Evolutionary conservation across 2,113 vertebrate species (phyloP).

Genomic region (Vicugna pacos): DNA sequence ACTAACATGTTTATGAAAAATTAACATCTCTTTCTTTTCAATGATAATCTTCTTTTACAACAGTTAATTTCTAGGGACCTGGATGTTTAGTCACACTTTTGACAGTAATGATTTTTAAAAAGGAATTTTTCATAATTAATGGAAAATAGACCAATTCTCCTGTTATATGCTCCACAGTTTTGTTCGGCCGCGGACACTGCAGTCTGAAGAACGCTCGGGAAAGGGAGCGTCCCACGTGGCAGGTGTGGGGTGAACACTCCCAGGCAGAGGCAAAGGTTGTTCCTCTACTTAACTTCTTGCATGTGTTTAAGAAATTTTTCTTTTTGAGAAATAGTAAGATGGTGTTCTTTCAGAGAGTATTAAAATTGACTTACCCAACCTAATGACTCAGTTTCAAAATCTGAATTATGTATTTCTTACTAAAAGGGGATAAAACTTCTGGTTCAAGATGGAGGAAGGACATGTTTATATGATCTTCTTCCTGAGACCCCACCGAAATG

Average conservation of each 20-base stretch:
- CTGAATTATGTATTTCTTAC: constrained; percentile 23
- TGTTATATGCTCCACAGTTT: background rate
- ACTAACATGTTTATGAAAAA: background rate
- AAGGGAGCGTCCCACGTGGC: background rate
- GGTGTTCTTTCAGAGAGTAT: background rate
- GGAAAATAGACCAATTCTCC: background rate
- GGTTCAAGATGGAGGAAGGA: background rate
- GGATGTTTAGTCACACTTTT: background rate
- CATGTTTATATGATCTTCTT: background rate
- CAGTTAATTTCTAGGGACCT: background rate
- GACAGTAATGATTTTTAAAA: background rate
- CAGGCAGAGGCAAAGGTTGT: background rate
- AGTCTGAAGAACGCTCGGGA: background rate
- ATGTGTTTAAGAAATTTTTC: background rate
- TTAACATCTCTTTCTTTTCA: background rate
- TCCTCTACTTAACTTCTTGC: background rate
- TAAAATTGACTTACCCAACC: background rate
- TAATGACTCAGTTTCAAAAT: background rate
- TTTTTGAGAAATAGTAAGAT: background rate
- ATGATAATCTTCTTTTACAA: background rate
- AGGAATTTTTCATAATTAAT: background rate
- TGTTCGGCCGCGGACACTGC: background rate
- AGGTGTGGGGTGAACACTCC: background rate
- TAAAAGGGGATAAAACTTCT: background rate
- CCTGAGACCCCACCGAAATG: background rate